Base-by-base conservation (phyloP, 1,140 invertebrate genomes). In the Zaprionus kolodkinae region DNA sequence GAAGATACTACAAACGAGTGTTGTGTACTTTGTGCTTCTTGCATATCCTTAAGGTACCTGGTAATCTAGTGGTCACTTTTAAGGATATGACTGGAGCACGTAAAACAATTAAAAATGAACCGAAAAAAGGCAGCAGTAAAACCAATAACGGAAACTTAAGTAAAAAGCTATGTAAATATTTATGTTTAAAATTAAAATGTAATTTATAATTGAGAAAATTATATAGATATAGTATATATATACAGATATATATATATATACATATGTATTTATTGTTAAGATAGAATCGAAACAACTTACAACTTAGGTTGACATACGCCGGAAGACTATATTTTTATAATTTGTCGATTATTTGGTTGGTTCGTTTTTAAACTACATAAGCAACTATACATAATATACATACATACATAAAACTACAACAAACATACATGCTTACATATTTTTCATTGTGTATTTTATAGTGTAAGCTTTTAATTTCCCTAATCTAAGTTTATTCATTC, bases 271-370 rank as follows among this genome's bases (percentile, higher is more conserved):
- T 72, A 72, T 43, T 59, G 30, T 40, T 72, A 74, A 74, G 72
- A 40, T 76, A 66, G 54, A 66, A 61, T 54, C 36, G 69, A 61
- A 55, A 54, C 27, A 59, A 76, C 73, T 66, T 71, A 66, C 66
- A 68, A 76, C 30, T 73, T 82, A 82, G 76, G 75, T 78, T 85
- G 69, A 77, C 65, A 79, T 76, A 80, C 63, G 60, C 69, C 72
- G 62, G 64, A 73, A 73, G 76, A 83, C 72, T 80, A 83, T 87
- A 87, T 86, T 86, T 86, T 88, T 86, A 79, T 86, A 86, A 88
- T 83, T 87, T 87, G 78, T 73, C 79, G 62, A 72, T 65, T 66
- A 50, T 62, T 78, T 43, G 56, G 64, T 86, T 86, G 79, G 67
- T 86, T 82, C 68, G 67, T 70, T 76, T 79, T 60, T 60, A 76